A percentile compares a stretch with the other conserved stretches of the same genome.
These are phyloP conservation scores for Protaetia brevitarsis DNA, from an alignment of 1,140 invertebrate species.

Conservation along the genomic window DNA sequence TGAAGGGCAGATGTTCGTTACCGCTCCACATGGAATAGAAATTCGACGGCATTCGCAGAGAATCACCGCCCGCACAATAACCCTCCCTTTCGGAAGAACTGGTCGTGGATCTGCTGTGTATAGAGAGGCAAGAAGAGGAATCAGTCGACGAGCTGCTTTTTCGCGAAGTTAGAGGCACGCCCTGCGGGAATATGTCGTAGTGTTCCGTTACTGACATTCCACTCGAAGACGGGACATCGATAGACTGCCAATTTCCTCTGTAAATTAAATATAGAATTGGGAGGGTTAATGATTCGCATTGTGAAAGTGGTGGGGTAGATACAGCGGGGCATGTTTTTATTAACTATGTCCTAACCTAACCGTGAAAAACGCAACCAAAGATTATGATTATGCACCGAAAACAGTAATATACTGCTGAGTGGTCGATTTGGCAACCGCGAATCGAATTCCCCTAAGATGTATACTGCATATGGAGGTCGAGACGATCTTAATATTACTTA, in stretches of 20 bases:
- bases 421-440: too few relatives aligned
- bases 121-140: slow-evolving; percentile 58
- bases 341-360: too few relatives aligned
- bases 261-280: slow-evolving; percentile 29
- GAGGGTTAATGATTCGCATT: too few relatives aligned
- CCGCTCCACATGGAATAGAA: slow-evolving; percentile 52
- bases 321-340: too few relatives aligned
- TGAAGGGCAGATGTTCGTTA: slow-evolving; percentile 48
- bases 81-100: slow-evolving; percentile 51
- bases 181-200: slow-evolving; percentile 44
- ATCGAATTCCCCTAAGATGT: too few relatives aligned
- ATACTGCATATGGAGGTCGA: too few relatives aligned
- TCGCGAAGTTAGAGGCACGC: slow-evolving; percentile 51
- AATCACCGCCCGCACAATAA: slow-evolving; percentile 48
- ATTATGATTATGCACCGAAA: too few relatives aligned
- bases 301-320: too few relatives aligned
- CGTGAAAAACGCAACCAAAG: too few relatives aligned
- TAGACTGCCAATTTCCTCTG: slow-evolving; percentile 47
- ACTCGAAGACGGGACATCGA: slow-evolving; percentile 38
- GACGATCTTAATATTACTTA: too few relatives aligned
- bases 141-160: slow-evolving; percentile 64
- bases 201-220: slow-evolving; percentile 42
- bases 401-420: neutral
- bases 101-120: slow-evolving; percentile 57
- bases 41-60: slow-evolving; percentile 45